These are phyloP conservation scores for Megaceryle torquata DNA, from an alignment of 2,113 vertebrate genomes.

Conservation along the genomic window DNA sequence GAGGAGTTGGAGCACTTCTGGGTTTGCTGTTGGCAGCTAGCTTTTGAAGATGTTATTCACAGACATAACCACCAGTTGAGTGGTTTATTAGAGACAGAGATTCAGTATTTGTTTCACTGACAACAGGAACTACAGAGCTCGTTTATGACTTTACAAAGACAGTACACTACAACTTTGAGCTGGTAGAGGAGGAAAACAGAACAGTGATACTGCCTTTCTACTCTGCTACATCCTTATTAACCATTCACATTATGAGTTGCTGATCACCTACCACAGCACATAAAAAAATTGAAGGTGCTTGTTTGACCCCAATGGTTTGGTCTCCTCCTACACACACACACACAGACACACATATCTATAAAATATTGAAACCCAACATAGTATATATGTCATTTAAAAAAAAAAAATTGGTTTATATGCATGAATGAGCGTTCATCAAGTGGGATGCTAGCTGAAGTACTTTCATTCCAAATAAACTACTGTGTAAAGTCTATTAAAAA, in stretches of 20 bases:
- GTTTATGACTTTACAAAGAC: neutral
- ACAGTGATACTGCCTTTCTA: neutral
- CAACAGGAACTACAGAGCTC: neutral
- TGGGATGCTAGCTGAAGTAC: neutral
- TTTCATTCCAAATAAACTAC: neutral
- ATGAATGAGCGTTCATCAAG: neutral
- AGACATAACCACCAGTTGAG: neutral
- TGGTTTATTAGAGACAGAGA: neutral
- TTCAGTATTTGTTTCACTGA: neutral
- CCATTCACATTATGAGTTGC: neutral
- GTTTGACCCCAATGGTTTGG: neutral
- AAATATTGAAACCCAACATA: neutral
- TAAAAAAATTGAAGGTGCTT: neutral
- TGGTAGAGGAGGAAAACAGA: neutral
- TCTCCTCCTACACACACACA: neutral
- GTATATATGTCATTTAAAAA: neutral
- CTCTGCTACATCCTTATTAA: neutral
- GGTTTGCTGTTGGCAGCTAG: neutral
- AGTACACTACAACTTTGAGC: neutral
- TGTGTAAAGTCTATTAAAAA: neutral
- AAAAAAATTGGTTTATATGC: neutral
- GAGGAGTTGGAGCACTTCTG: neutral
- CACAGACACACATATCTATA: too few relatives aligned
- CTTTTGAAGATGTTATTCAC: neutral
- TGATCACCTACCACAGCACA: neutral